These are phyloP conservation scores for Chelonus insularis DNA, from an alignment of 1,140 invertebrate genomes.

Conservation along the genomic window DNA sequence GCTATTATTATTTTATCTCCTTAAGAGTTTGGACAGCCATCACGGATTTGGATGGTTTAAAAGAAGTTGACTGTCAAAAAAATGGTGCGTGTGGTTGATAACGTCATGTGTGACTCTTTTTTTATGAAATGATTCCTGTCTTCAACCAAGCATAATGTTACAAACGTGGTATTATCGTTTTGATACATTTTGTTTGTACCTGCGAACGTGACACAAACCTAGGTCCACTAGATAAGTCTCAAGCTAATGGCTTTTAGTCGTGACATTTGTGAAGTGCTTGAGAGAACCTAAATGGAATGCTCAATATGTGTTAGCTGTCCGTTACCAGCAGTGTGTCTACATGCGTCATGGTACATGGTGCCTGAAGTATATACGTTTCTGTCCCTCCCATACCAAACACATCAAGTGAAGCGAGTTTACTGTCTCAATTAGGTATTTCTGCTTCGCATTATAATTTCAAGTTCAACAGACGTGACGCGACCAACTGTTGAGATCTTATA, in stretches of 20 bases:
- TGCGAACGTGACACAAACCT: conserved; percentile 26
- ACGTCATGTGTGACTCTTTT: too few relatives aligned
- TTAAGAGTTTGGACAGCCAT: too few relatives aligned
- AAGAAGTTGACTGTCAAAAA: too few relatives aligned
- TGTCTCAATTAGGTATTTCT: background rate
- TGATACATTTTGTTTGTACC: conserved; percentile 6
- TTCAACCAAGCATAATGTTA: too few relatives aligned
- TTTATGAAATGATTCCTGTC: too few relatives aligned
- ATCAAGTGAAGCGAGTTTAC: background rate
- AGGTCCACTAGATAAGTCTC: conserved; percentile 27
- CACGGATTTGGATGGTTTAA: too few relatives aligned
- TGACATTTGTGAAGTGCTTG: conserved; percentile 29
- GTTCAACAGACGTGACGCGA: background rate
- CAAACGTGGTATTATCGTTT: too few relatives aligned
- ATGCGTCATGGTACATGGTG: conserved; percentile 32
- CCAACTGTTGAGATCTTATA: background rate
- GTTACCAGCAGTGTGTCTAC: background rate
- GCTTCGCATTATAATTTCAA: conserved; percentile 15
- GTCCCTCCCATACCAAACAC: background rate
- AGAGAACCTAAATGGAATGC: conserved; percentile 13
- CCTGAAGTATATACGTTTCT: background rate
- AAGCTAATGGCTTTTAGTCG: conserved; percentile 32
- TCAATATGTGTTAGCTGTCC: conserved; percentile 18
- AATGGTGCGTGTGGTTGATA: too few relatives aligned
- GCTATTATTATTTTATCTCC: too few relatives aligned